phyloP scores from a whole-genome alignment of 1,140 invertebrate species.

The Lepidostoma basale region DNA sequence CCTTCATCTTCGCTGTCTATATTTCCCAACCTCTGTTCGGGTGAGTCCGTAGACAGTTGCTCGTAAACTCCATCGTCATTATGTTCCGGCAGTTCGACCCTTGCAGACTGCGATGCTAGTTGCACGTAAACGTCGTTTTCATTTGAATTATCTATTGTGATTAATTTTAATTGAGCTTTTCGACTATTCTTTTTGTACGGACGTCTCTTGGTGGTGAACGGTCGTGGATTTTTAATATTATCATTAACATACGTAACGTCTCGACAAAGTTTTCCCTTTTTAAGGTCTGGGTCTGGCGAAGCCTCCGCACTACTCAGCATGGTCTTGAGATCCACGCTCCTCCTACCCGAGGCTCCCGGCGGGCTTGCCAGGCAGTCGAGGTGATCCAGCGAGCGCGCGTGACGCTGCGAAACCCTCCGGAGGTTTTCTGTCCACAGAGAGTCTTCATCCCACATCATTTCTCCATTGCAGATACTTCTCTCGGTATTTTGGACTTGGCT shows the following conservation, averaged over 20 bases:
- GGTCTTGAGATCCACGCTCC: conserved; percentile 49
- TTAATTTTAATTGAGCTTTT: background rate
- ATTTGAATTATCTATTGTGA: conserved; percentile 43
- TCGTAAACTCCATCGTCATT: conserved; percentile 59
- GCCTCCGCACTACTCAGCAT: conserved; percentile 51
- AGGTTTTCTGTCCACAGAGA: conserved; percentile 79
- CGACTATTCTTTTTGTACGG: conserved; percentile 37
- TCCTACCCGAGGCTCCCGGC: conserved; percentile 47
- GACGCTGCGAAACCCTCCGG: conserved; percentile 75
- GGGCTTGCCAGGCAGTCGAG: conserved; percentile 65
- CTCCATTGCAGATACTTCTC: conserved; percentile 54
- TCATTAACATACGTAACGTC: conserved; percentile 79
- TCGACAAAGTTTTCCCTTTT: conserved; percentile 60
- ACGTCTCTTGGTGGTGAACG: conserved; percentile 27
- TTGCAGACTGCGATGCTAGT: conserved; percentile 53
- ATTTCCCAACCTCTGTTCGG: background rate
- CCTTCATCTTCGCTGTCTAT: background rate
- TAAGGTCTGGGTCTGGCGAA: conserved; percentile 47
- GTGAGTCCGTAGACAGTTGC: conserved; percentile 52
- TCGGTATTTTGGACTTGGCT: background rate
- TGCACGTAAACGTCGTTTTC: conserved; percentile 68
- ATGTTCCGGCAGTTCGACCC: conserved; percentile 35
- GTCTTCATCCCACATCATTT: conserved; percentile 84
- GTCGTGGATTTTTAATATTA: conserved; percentile 57
- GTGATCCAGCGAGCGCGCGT: conserved; percentile 80